These are phyloP conservation scores for Avahi laniger DNA, from an alignment of 2,797 vertebrate species.

Conservation along the genomic window DNA sequence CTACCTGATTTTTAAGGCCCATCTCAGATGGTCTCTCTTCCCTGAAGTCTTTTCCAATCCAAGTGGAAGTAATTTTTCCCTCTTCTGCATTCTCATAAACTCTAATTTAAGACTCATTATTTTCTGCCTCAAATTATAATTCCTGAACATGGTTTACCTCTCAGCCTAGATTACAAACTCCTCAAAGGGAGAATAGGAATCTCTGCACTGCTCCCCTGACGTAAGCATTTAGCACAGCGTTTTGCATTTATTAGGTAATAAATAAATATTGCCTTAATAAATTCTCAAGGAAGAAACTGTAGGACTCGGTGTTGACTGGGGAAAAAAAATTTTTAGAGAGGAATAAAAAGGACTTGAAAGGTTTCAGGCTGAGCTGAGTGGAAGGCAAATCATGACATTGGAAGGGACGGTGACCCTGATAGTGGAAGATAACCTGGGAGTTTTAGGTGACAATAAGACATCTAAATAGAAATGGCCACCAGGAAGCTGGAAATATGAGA, in stretches of 20 bases:
- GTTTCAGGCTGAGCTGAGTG: neutral
- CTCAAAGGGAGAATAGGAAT: neutral
- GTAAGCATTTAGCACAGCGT: neutral
- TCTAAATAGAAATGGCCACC: neutral
- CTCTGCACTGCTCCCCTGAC: neutral
- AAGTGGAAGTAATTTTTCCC: neutral
- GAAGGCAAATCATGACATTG: neutral
- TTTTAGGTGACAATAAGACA: neutral
- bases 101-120: neutral
- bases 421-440: neutral
- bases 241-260: neutral
- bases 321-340: neutral
- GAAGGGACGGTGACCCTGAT: neutral
- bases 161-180: neutral
- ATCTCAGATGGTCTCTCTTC: neutral
- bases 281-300: neutral
- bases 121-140: slow-evolving; percentile 17
- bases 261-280: slow-evolving; percentile 17
- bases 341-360: neutral
- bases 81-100: neutral
- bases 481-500: neutral
- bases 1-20: neutral
- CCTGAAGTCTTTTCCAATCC: neutral
- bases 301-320: neutral
- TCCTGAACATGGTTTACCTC: neutral